phyloP scores from a whole-genome alignment of 2,113 vertebrate genomes.

The Montifringilla adamsi region DNA sequence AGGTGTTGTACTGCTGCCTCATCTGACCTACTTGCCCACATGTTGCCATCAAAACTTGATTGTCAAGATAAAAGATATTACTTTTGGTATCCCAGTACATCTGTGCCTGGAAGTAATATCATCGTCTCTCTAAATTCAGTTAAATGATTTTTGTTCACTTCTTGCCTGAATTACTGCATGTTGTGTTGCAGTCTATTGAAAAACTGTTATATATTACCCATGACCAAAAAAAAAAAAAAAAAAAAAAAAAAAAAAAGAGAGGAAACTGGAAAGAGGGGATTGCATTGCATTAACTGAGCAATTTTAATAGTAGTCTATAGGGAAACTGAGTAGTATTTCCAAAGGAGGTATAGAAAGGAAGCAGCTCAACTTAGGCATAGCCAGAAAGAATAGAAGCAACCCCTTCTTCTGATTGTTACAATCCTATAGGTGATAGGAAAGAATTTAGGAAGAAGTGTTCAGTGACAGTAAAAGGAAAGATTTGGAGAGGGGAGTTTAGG shows the following conservation, averaged over 20 bases:
- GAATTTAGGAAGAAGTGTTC: background rate
- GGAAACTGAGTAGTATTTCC: background rate
- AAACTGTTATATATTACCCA: background rate
- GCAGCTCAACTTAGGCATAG: background rate
- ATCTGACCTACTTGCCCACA: background rate
- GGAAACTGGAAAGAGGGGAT: background rate
- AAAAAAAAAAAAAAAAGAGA: background rate
- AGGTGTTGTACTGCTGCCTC: background rate
- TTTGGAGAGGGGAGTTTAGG: background rate
- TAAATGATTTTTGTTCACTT: constrained; percentile 21
- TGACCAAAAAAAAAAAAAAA: background rate
- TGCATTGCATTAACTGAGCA: background rate
- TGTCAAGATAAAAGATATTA: constrained; percentile 12
- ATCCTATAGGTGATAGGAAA: background rate
- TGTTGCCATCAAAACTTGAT: background rate
- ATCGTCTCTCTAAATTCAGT: background rate
- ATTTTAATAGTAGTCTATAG: background rate
- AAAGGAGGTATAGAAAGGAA: background rate
- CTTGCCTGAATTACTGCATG: background rate
- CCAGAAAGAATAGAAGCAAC: background rate
- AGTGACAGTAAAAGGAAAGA: background rate
- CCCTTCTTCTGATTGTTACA: background rate
- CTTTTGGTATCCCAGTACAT: background rate
- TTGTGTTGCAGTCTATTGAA: background rate
- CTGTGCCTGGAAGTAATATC: background rate